Evolutionary conservation across 2,888 invertebrate species (phyloP), one percentile per base, ranked within the genome.

Genomic region (Ophion ellenae): DNA sequence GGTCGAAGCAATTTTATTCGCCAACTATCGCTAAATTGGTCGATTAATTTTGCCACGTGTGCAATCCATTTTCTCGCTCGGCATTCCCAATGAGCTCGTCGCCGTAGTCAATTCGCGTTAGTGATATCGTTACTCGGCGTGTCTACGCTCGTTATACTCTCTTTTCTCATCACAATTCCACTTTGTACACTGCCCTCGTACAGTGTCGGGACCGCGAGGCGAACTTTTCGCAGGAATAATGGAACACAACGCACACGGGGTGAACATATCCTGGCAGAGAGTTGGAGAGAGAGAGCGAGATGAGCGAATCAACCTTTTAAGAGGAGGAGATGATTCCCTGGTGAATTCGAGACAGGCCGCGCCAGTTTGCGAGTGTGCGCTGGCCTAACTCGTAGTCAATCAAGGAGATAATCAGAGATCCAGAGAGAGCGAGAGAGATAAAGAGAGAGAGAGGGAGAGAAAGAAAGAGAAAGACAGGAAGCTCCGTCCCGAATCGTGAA

Each of bases 381-480:
- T 71, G 78, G 87, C 84, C 81, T 87, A 87, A 84, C 84, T 84
- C 87, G 85, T 84, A 89, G 87, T 89, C 88, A 89, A 89, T 89
- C 89, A 88, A 86, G 79, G 85, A 89, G 89, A 89, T 89, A 89
- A 89, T 89, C 88, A 85, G 82, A 85, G 82, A 80, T 80, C 61
- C 20, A 88, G 85, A 77, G 85, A 89, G 88, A 89, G 88, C 88
- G 89, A 89, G 87, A 85, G 82, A 85, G 79, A 80, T n/a, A n/a
- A 64, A 75, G 75, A 81, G 66, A 61, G 74, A 74, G 24, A 69
- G 17, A 40, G 36, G 32, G 53, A 2, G 59, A 53, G 14, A 40
- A 36, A 67, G 45, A 69, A 28, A 59, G 59, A 9, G 57, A 45
- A 3, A 69, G 77, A 69, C 32, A 53, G 67, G 36, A 87, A 82